Percentiles rank a stretch among this genome's conserved stretches.
Evolutionary conservation across 2,888 invertebrate genomes (phyloP).

Genomic region (Argyresthia goedartella): DNA sequence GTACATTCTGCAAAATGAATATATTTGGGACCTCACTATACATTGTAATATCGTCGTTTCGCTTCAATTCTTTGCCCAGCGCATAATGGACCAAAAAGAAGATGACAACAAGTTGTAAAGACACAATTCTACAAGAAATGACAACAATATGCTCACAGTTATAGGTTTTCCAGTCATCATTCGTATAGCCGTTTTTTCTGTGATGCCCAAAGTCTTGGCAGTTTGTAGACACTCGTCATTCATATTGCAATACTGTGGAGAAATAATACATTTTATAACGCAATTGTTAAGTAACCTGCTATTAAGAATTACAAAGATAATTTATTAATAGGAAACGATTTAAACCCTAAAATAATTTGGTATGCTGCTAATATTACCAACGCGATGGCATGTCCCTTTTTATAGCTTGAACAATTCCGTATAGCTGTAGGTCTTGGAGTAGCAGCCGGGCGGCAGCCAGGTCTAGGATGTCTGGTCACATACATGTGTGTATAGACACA

Average conservation of each 20-base stretch:
- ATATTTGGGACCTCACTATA: neutral
- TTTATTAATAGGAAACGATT: too few relatives aligned
- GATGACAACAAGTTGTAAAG: too few relatives aligned
- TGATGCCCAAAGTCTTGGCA: constrained; percentile 81
- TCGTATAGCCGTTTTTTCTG: constrained; percentile 78
- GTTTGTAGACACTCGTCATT: constrained; percentile 76
- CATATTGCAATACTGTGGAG: constrained; percentile 72
- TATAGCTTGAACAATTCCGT: too few relatives aligned
- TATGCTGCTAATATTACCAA: too few relatives aligned
- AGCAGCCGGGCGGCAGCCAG: constrained; percentile 77
- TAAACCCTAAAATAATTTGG: too few relatives aligned
- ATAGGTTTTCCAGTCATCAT: constrained; percentile 77
- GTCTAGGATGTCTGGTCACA: constrained; percentile 81
- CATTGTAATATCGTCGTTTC: too few relatives aligned
- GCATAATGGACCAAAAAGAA: too few relatives aligned
- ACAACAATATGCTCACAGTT: constrained; percentile 46
- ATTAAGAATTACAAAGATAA: too few relatives aligned
- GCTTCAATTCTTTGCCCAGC: too few relatives aligned
- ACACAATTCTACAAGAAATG: neutral
- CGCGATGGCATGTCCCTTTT: too few relatives aligned
- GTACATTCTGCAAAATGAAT: constrained; percentile 58
- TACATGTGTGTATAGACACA: too few relatives aligned
- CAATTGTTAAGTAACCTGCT: neutral
- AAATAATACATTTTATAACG: neutral
- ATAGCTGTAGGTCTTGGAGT: constrained; percentile 80